A percentile compares a stretch with the other conserved stretches of the same genome.
Conservation (phyloP, 2,113 vertebrate genomes). For the Australoheros scitulus region DNA sequence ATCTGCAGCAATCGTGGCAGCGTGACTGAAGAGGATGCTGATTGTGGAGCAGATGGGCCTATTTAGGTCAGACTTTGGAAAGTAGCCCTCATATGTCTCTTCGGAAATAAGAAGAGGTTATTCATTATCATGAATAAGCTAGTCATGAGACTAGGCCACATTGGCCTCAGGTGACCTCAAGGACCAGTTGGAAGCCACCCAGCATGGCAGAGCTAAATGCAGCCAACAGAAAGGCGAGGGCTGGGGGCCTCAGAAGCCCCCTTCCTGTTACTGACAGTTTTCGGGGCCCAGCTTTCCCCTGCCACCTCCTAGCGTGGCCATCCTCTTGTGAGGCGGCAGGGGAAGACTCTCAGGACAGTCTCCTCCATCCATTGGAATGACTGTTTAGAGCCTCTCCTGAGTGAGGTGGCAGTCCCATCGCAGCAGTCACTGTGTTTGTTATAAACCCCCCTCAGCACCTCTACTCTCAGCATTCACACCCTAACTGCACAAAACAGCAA, state of each 20-base stretch:
- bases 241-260: no score
- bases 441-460: background rate
- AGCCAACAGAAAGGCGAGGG: no score
- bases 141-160: background rate
- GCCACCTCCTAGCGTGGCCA: no score
- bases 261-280: no score
- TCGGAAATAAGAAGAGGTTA: background rate
- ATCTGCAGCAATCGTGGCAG: background rate
- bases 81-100: rapidly evolving
- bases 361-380: no score
- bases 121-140: no score
- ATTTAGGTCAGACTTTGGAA: background rate
- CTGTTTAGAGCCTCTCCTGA: background rate
- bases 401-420: background rate
- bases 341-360: no score
- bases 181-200: background rate
- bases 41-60: background rate
- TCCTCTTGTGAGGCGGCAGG: no score
- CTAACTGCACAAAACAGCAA: background rate
- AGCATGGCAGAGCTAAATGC: no score
- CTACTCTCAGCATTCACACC: background rate
- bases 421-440: background rate
- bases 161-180: background rate
- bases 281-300: no score
- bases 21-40: background rate